Base-by-base conservation (phyloP, 2,888 invertebrate species). In the Acanthopleura granulata region DNA sequence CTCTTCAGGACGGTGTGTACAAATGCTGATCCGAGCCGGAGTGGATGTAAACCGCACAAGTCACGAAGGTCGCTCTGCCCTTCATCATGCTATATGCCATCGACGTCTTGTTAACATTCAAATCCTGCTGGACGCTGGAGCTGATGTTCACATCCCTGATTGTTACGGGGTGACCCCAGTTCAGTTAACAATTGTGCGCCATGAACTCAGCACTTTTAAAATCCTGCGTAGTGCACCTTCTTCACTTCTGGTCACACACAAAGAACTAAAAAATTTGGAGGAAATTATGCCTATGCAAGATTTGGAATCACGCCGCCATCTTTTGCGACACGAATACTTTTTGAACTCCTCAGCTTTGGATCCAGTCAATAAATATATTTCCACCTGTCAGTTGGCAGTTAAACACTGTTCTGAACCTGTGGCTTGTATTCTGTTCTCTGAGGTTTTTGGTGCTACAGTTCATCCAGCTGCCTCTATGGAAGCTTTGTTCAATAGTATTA, bases 391-490 rank as follows among this genome's bases (percentile, higher is more conserved):
- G 22, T 12, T 57, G 57, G 57, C 57, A n/a, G 57, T 57, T 57
- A 57, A 57, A 22, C 57, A 57, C 22, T 57, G 57, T 57, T 57
- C 22, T 57, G 57, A 57, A 57, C 57, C 57, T 57, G 57, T 57
- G 6, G 22, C 22, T 57, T 57, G 57, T 57, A 57, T 57, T 57
- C 22, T 57, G 57, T 57, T 57, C 12, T 57, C 57, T 4, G 57
- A 57, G 22, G 18, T 57, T 18, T 57, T 57, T 57, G 57, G 57
- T 57, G 57, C 57, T 22, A 57, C 57, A 18, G 22, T 57, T n/a
- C 18, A 57, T 57, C 57, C 57, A 22, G 57, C 18, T 1, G 22
- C 18, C 57, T n/a, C 18, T 57, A 57, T 57, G 57, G 57, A 57
- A 57, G 57, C 57, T n/a, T 22, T 57, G 4, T 57, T 57, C 22